A percentile compares a stretch with the other conserved stretches of the same genome.
Conservation (phyloP, 1,140 invertebrate genomes). For the Drosophila tristis region DNA sequence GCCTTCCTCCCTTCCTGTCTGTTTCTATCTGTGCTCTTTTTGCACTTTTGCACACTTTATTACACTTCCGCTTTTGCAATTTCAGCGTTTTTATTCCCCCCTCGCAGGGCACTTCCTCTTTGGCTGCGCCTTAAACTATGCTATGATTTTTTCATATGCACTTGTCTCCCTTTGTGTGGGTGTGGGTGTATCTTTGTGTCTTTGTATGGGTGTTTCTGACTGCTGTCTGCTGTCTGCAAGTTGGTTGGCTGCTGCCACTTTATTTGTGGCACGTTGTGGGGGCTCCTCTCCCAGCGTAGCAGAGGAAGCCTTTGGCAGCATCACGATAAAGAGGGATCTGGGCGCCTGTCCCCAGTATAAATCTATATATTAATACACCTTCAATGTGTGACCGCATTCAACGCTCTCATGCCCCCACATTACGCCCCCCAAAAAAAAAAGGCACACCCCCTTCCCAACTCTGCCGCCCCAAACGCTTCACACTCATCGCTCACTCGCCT, state of each 20-base stretch:
- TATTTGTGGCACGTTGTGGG: conserved; percentile 53
- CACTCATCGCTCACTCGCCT: conserved; percentile 68
- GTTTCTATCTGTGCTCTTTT: conserved; percentile 23
- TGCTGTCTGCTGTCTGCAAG: conserved; percentile 24
- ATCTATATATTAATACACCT: conserved; percentile 72
- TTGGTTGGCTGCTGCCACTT: conserved; percentile 52
- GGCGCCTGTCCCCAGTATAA: conserved; percentile 20
- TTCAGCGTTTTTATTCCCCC: conserved; percentile 34
- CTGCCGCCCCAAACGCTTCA: conserved; percentile 7
- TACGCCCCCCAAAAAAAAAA: not conserved
- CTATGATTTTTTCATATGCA: conserved; percentile 66
- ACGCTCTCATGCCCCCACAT: conserved; percentile 16
- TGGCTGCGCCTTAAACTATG: conserved; percentile 61
- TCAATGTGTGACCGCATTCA: conserved; percentile 70
- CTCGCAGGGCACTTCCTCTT: not conserved
- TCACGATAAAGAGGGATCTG: conserved; percentile 23
- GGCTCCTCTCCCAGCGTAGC: too few species aligned
- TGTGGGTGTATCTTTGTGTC: too few species aligned
- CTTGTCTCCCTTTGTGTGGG: conserved; percentile 14
- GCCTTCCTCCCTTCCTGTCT: not conserved
- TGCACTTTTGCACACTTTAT: conserved; percentile 69
- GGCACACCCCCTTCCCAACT: not conserved
- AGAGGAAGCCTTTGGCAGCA: conserved; percentile 45
- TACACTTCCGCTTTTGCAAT: conserved; percentile 67
- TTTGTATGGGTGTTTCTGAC: conserved; percentile 14